Evolutionary conservation across 2,797 vertebrate genomes (phyloP), one percentile per base, ranked within the genome.

Genomic region (Gymnoscopelus microlampas): DNA sequence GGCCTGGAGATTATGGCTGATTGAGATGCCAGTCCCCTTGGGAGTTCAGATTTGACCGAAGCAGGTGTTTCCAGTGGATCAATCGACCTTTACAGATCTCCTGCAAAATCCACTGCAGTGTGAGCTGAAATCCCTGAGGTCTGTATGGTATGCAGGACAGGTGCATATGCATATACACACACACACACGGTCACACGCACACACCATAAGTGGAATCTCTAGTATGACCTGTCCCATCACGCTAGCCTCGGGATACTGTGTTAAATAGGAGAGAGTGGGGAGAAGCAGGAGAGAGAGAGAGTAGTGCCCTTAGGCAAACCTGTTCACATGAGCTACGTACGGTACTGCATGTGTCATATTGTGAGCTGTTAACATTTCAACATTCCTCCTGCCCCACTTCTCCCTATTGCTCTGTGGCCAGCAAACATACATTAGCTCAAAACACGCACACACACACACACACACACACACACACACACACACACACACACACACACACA

Each of bases 321-420:
- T 63, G 68, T 78, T 77, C 79, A 85, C 47, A 11, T 87, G 75
- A 84, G 80, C 73, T 73, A 39, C 19, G 19, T 19, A 19, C 35
- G 7, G 35, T 39, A 39, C 35, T 2, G 5, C 7, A 70, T 81
- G 84, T 77, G 80, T 88, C 87, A 85, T n/a, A 68, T 3, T 32
- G 54, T 49, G 69, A 70, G 77, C 81, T 72, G 68, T 84, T 81
- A 86, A 86, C 79, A 85, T 87, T 83, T 79, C 53, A 61, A 68
- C 76, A 68, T 39, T 39, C 5, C 76, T 78, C 71, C 66, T 72
- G 55, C 76, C 76, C 78, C 66, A 72, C 78, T 78, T 78, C 68
- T 74, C 64, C 29, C 2, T 6, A 32, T 24, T 63, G 66, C 60
- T 66, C 51, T 70, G 63, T 32, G 54, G 47, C 60, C 79, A 73